Base-by-base conservation (phyloP, 2,888 invertebrate genomes). In the Lumbricus terrestris region DNA sequence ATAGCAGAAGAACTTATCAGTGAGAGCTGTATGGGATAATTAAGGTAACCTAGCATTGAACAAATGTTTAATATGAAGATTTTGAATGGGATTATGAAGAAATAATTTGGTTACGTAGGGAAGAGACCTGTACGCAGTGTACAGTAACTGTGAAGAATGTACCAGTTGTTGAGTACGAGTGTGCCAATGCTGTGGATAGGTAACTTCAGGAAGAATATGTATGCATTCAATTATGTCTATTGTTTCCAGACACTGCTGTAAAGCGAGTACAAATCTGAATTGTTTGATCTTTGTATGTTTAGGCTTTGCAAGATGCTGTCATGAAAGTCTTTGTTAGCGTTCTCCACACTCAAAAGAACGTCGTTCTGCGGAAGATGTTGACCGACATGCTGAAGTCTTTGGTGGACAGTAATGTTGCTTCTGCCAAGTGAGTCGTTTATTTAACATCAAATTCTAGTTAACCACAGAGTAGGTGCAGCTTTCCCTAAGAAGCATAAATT, bases 301-400 rank as follows among this genome's bases (percentile, higher is more conserved):
- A 94, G 93, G 98, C 98, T 92, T 96, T 96, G 91, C 96, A 97
- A 92, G 98, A 98, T 93, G 95, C 96, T 88, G 97, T 97, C 0
- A 95, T 98, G 89, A 96, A 97, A 35, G 97, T 97, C 91, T 97
- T 97, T 95, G 95, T 98, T 23, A 96, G 96, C 33, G 96, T 97
- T 90, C 96, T 97, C 2, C 97, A 97, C 13, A 96, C 96, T 23
- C 96, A 97, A 93, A 97, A 97, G 0, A 97, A 97, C 94, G 96
- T 96, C 92, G 97, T 96, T 93, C 96, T 97, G 91, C 96, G 97
- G 94, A 96, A 97, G 93, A 96, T 97, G 89, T 95, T 98, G 34
- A 96, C 98, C 92, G 96, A 96, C 5, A 96, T 98, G 0, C 94
- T 98, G 90, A 97, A 97, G 94, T 96, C 96, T 92, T 95, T 97